Evolutionary conservation across 2,797 vertebrate genomes (phyloP).

Genomic region (Lerista edwardsae): DNA sequence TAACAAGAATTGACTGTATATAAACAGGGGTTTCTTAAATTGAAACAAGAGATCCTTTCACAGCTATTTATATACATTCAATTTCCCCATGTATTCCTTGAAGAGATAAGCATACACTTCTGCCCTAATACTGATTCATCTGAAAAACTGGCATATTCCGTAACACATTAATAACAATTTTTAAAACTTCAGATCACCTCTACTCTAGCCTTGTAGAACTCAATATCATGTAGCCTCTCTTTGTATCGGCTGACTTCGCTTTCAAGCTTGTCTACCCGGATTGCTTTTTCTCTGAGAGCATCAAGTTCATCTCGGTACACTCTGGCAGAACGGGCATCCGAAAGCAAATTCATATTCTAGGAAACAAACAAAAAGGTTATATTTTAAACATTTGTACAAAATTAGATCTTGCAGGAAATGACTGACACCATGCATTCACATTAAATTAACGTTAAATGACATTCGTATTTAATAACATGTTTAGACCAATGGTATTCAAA

Average conservation of each 20-base stretch:
- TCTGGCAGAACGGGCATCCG: constrained; percentile 92
- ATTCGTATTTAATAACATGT: too few species aligned
- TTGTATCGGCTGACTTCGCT: constrained; percentile 94
- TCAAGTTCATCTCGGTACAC: constrained; percentile 96
- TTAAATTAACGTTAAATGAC: too few species aligned
- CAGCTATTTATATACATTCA: background rate
- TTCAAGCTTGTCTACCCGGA: constrained; percentile 97
- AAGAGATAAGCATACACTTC: background rate
- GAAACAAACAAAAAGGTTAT: constrained; percentile 29
- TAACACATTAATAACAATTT: background rate
- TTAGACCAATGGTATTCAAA: too few species aligned
- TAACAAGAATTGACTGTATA: too few species aligned
- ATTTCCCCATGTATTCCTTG: background rate
- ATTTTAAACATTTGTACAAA: constrained; percentile 4
- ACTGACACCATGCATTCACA: background rate
- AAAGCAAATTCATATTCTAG: constrained; percentile 92
- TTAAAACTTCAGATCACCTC: constrained; percentile 80
- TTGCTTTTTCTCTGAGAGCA: constrained; percentile 91
- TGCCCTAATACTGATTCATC: background rate
- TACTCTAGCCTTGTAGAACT: constrained; percentile 97
- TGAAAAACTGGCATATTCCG: background rate
- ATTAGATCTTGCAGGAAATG: background rate
- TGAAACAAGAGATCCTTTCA: background rate
- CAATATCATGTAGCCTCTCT: constrained; percentile 95
- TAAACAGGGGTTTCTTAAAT: too few species aligned